A percentile compares a stretch with the other conserved stretches of the same genome.
phyloP scores from a whole-genome alignment of 2,888 invertebrate genomes.

The Bhutanitis thaidina region DNA sequence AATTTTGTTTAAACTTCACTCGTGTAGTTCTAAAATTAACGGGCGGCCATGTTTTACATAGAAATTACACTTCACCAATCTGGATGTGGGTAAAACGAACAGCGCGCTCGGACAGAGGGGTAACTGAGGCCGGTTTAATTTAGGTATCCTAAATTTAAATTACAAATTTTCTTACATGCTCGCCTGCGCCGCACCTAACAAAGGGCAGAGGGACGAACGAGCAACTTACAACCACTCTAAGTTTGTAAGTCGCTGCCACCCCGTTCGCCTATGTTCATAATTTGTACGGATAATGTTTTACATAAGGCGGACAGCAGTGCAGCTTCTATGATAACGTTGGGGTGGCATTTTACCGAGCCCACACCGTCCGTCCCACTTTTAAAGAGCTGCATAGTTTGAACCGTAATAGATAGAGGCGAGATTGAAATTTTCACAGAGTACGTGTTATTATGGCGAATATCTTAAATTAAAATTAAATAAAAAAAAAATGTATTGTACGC shows the following conservation, averaged over 20 bases:
- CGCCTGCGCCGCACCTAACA: background rate
- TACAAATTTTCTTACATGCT: slow-evolving; percentile 11
- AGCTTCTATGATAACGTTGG: too few relatives aligned
- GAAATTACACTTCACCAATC: background rate
- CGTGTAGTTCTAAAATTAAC: background rate
- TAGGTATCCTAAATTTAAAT: slow-evolving; percentile 19
- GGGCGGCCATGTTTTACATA: slow-evolving; percentile 2
- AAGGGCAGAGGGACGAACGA: background rate
- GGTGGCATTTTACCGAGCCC: too few relatives aligned
- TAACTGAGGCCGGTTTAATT: slow-evolving; percentile 3
- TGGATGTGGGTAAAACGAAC: background rate
- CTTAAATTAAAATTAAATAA: too few relatives aligned
- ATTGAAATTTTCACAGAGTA: too few relatives aligned
- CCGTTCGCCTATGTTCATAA: background rate
- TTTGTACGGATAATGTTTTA: background rate
- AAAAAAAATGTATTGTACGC: too few relatives aligned
- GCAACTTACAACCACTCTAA: too few relatives aligned
- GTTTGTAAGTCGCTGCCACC: background rate
- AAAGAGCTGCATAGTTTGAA: too few relatives aligned
- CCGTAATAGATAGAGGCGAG: too few relatives aligned
- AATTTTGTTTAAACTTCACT: too few relatives aligned
- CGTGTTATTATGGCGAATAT: too few relatives aligned
- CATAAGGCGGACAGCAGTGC: too few relatives aligned
- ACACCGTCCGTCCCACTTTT: too few relatives aligned
- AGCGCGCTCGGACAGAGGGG: background rate